Conservation (phyloP, 2,113 vertebrate species). For the Leucoraja erinaceus region DNA sequence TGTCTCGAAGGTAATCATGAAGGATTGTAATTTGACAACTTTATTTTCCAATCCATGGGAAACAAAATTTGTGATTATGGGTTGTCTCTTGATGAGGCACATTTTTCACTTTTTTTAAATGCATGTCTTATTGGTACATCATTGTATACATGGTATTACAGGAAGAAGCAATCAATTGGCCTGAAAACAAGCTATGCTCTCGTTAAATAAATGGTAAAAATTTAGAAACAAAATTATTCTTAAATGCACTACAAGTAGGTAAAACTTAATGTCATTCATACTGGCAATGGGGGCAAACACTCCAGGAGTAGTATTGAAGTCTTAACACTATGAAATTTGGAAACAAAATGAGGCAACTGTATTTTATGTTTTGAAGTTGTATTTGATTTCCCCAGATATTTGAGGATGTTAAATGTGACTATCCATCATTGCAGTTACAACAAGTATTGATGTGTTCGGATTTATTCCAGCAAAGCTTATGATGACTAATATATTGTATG, state of each 20-base stretch:
- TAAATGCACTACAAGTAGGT: slow-evolving; percentile 4
- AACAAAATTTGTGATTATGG: slow-evolving; percentile 12
- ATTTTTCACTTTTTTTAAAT: neutral
- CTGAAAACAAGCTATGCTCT: neutral
- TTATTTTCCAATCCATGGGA: neutral
- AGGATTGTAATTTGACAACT: slow-evolving; percentile 29
- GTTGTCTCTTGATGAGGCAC: neutral
- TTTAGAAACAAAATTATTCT: neutral
- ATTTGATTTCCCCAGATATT: slow-evolving; percentile 4
- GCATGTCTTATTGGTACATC: slow-evolving; percentile 9
- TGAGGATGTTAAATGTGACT: neutral
- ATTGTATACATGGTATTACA: slow-evolving; percentile 28
- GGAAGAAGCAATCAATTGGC: neutral
- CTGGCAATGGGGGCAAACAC: neutral
- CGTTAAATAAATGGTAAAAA: slow-evolving; percentile 9
- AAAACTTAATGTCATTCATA: slow-evolving; percentile 15
- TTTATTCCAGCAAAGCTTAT: slow-evolving; percentile 59
- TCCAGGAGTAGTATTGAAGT: neutral
- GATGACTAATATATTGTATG: slow-evolving; percentile 10
- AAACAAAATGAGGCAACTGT: neutral
- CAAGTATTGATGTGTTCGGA: slow-evolving; percentile 45
- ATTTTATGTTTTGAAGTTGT: neutral
- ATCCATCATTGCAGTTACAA: slow-evolving; percentile 10
- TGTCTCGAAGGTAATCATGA: slow-evolving; percentile 10
- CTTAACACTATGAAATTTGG: neutral